A percentile compares a stretch with the other conserved stretches of the same genome.
These are phyloP conservation scores for Mobula birostris DNA, from an alignment of 2,113 vertebrate species.

Conservation along the genomic window DNA sequence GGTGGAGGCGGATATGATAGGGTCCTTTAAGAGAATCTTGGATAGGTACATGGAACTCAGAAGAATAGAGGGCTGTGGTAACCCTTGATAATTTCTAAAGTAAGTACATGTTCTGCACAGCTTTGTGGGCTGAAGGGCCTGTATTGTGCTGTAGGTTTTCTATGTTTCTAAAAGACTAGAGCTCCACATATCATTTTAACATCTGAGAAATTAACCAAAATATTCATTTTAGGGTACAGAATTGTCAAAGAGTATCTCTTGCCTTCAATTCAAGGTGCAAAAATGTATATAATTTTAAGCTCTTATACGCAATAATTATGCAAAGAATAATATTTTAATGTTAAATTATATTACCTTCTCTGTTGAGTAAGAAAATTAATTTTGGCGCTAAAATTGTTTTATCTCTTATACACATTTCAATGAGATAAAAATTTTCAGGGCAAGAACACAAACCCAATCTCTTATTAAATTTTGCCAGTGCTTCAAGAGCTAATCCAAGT, in stretches of 20 bases:
- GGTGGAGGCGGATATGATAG: too few species aligned
- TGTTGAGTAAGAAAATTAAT: not conserved
- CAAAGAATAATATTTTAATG: not conserved
- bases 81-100: too few species aligned
- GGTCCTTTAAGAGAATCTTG: too few species aligned
- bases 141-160: too few species aligned
- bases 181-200: not conserved
- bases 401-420: not conserved
- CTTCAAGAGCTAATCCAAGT: not conserved
- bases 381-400: conserved; percentile 9
- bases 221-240: not conserved
- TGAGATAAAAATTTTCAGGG: not conserved
- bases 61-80: too few species aligned
- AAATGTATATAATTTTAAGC: not conserved
- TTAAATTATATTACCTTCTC: not conserved
- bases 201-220: not conserved
- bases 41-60: too few species aligned
- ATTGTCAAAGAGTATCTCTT: not conserved
- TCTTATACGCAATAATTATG: not conserved
- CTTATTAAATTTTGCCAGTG: not conserved
- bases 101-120: too few species aligned
- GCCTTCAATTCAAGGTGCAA: not conserved
- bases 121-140: too few species aligned
- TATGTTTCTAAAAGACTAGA: too few species aligned
- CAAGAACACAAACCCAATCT: too few species aligned